Evolutionary conservation across 2,113 vertebrate species (phyloP).

Genomic region (Python bivittatus): DNA sequence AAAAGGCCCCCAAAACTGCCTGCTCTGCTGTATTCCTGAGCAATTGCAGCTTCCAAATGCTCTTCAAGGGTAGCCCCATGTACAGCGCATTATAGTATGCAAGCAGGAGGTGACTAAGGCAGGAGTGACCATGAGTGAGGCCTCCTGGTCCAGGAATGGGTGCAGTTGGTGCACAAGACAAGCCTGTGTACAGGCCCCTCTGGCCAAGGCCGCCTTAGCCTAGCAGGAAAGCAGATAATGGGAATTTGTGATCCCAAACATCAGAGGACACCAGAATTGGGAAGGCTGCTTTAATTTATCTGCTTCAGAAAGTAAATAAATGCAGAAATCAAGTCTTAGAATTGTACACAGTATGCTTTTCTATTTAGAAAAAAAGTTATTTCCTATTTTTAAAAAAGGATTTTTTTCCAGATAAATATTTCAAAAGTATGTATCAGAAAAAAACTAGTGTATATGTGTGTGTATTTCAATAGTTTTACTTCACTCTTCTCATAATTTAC

Average conservation of each 20-base stretch:
- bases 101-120: too few relatives aligned
- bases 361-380: background rate
- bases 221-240: too few relatives aligned
- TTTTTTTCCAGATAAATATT: background rate
- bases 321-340: background rate
- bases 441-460: background rate
- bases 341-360: background rate
- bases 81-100: too few relatives aligned
- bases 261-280: background rate
- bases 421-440: background rate
- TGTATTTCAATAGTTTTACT: background rate
- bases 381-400: background rate
- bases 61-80: too few relatives aligned
- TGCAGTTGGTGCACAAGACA: too few relatives aligned
- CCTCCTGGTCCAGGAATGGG: too few relatives aligned
- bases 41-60: too few relatives aligned
- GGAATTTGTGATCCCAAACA: background rate
- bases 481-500: background rate
- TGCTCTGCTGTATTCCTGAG: too few relatives aligned
- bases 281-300: background rate
- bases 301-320: background rate
- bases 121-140: too few relatives aligned
- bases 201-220: too few relatives aligned
- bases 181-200: too few relatives aligned
- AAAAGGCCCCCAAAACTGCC: too few relatives aligned